phyloP scores from a whole-genome alignment of 1,140 invertebrate species.

The Monomorium pharaonis region DNA sequence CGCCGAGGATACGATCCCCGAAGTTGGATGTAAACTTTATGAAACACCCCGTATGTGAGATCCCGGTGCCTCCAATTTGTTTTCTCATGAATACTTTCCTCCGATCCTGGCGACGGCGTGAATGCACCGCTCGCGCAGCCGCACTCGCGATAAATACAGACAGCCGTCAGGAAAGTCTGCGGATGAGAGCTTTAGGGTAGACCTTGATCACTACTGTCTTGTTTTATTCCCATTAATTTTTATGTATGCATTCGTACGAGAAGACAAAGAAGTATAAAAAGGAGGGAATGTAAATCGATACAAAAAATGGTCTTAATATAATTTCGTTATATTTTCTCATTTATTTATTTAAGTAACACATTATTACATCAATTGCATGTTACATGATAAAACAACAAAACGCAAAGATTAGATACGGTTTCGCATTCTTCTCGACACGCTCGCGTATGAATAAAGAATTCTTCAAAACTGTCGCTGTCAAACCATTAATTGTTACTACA shows the following conservation, averaged over 20 bases:
- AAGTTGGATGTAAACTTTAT: slow-evolving; percentile 49
- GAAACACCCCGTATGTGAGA: slow-evolving; percentile 49
- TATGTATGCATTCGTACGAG: background rate
- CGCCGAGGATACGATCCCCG: background rate
- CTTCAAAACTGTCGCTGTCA: background rate
- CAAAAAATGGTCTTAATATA: background rate
- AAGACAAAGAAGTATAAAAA: background rate
- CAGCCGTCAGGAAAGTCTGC: slow-evolving; percentile 41
- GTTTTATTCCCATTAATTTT: background rate
- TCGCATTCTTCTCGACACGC: background rate
- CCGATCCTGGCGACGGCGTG: slow-evolving; percentile 57
- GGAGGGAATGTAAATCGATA: background rate
- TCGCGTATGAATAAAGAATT: too few relatives aligned
- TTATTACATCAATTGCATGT: background rate
- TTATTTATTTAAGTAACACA: background rate
- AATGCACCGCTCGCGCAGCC: slow-evolving; percentile 50
- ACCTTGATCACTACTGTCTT: background rate
- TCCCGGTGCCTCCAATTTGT: slow-evolving; percentile 50
- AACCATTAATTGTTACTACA: background rate
- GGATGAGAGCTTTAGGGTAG: background rate
- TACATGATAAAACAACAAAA: background rate
- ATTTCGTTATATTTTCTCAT: background rate
- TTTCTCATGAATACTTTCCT: slow-evolving; percentile 60
- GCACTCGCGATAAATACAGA: slow-evolving; percentile 38
- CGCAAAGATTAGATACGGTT: background rate